phyloP scores from a whole-genome alignment of 2,797 vertebrate genomes.

The Passerculus sandwichensis region DNA sequence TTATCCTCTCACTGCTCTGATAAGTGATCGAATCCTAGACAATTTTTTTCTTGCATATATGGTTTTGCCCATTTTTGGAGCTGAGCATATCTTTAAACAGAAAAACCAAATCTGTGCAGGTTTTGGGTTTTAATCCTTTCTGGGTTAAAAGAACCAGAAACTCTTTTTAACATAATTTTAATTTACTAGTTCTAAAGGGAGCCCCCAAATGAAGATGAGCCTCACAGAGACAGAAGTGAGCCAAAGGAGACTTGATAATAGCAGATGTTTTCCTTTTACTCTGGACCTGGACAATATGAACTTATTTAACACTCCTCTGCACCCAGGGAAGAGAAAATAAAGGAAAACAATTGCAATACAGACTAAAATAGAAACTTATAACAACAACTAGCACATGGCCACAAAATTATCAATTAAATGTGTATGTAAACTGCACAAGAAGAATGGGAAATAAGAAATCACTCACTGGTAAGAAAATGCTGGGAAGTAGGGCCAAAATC shows the following conservation, averaged over 20 bases:
- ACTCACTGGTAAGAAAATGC: constrained; percentile 90
- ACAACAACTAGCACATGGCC: neutral
- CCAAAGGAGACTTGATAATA: neutral
- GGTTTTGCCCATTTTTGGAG: neutral
- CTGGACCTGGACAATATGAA: neutral
- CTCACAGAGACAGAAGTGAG: neutral
- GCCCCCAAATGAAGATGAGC: neutral
- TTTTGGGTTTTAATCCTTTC: neutral
- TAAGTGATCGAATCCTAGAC: neutral
- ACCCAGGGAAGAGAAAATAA: neutral
- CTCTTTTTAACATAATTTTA: neutral
- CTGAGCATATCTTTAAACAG: neutral
- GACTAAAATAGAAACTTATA: neutral
- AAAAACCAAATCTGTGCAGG: neutral
- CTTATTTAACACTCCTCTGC: neutral
- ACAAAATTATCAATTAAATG: constrained; percentile 4
- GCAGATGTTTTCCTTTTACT: neutral
- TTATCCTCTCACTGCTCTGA: neutral
- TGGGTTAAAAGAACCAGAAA: neutral
- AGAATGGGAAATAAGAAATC: constrained; percentile 34
- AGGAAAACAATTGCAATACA: neutral
- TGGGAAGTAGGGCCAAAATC: constrained; percentile 89
- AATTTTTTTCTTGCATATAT: neutral
- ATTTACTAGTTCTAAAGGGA: neutral
- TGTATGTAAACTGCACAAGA: constrained; percentile 18